Base-by-base conservation (phyloP, 2,113 vertebrate genomes). In the Hiodon tergisus region DNA sequence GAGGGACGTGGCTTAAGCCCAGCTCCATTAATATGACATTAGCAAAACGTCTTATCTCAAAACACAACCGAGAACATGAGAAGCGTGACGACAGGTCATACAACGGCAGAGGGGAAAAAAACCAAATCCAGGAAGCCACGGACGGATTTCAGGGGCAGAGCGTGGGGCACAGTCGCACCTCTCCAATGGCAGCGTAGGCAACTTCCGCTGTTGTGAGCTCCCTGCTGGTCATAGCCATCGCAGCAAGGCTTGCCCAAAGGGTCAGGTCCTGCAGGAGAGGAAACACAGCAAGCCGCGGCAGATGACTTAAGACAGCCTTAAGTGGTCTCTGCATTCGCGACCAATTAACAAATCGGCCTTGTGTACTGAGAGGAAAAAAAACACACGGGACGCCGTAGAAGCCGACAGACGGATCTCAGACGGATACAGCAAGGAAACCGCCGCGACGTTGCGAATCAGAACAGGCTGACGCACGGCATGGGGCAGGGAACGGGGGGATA, bases 171-270 rank as follows among this genome's bases (percentile, higher is more conserved):
- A 65, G 55, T 73, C 88, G 88, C 76, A 98, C 97, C 90, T 98
- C 94, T 14, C 94, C 91, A 0, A 97, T 92, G 0, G 97, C 92
- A 0, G 96, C 94, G 0, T 98, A 99, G 74, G 96, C 95, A 1
- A 94, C 91, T 78, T 98, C 95, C 4, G 96, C 97, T 2, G 96
- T 96, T 61, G 74, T 88, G 87, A 98, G 92, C 72, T 98, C 96
- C 78, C 89, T 87, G 83, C 79, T 93, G 82, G 93, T 91, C 86
- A 99, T 91, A 1, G 97, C 94, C 96, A 99, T 95, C 31, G 94
- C 94, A 76, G 97, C 96, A n/a, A 99, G 89, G 75, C 97, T 98
- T 0, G 97, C 94, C 97, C 97, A 98, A 80, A 97, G 78, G 51
- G 89, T 91, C 67, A 94, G 93, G 53, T 98, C 95, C 97, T 99